Evolutionary conservation across 2,888 invertebrate genomes (phyloP), one percentile per base, ranked within the genome.

Genomic region (Drosophila subquinaria): DNA sequence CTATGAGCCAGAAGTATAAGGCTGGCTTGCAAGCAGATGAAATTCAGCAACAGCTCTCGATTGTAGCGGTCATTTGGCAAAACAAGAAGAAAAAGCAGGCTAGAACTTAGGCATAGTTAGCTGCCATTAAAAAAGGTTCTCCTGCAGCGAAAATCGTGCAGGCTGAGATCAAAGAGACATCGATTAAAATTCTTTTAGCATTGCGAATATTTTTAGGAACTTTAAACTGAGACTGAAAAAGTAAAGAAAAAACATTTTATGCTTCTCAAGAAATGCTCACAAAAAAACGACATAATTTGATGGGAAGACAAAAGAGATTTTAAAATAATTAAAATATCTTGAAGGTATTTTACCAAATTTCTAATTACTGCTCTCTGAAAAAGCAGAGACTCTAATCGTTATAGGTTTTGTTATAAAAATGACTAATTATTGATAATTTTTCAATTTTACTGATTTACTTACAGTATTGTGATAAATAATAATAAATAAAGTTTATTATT

Each of bases 141-240:
- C 27, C 23, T 47, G 65, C 43, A 15, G 38, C 20, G 10, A 48
- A 33, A 56, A 38, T 62, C 65, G 60, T 52, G 76, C 43, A 69
- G 69, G 30, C 65, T 40, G 64, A 82, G 82, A 87, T 87, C 88
- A 83, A 83, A 83, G 80, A 66, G 50, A 69, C 35, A 47, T 75
- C 82, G 85, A 84, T 85, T 84, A 63, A 77, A 84, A 87, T 82
- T 84, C 82, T 67, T 51, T 33, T 20, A 51, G 45, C 61, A 79
- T 66, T 75, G 36, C 40, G 40, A 43, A 56, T 63, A 66, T 62
- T 53, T 74, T 55, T 17, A 51, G 61, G 57, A 45, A 52, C 38
- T 33, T 56, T 8, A 23, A 48, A 15, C 40, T 59, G 33, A 59
- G 15, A 20, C 36, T 42, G 33, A 35, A 23, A 63, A 40, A 53